Evolutionary conservation across 1,140 invertebrate genomes (phyloP).

Genomic region (Drepana arcuata): DNA sequence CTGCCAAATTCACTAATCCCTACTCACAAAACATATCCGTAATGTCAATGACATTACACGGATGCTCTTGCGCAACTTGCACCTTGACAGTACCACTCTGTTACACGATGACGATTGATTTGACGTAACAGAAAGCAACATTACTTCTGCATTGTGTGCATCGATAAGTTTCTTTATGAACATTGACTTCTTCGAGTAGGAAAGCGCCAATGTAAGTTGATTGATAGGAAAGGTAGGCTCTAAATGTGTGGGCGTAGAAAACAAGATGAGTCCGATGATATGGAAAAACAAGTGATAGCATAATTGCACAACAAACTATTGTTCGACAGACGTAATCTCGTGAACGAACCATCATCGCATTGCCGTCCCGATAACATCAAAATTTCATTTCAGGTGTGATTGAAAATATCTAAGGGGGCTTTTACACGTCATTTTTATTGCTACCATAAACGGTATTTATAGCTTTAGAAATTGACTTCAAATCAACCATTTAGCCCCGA

Average conservation of each 20-base stretch:
- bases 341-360: constrained; percentile 45
- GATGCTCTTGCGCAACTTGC: constrained; percentile 54
- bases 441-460: constrained; percentile 32
- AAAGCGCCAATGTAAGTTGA: constrained; percentile 14
- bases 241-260: constrained; percentile 19
- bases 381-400: constrained; percentile 16
- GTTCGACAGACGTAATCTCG: constrained; percentile 41
- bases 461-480: constrained; percentile 24
- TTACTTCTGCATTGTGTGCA: neutral
- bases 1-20: constrained; percentile 34
- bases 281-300: constrained; percentile 55
- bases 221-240: no score
- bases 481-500: constrained; percentile 18
- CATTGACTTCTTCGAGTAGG: neutral
- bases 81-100: constrained; percentile 60
- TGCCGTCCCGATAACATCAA: constrained; percentile 4
- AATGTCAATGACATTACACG: constrained; percentile 63
- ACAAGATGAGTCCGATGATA: constrained; percentile 27
- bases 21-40: constrained; percentile 42
- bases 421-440: constrained; percentile 18
- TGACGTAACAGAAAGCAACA: constrained; percentile 27
- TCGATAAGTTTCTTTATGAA: no score
- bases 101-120: constrained; percentile 31
- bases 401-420: constrained; percentile 23
- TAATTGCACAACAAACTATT: constrained; percentile 63